Base-by-base conservation (phyloP, 2,113 vertebrate genomes). In the Gymnocephalus cernua region DNA sequence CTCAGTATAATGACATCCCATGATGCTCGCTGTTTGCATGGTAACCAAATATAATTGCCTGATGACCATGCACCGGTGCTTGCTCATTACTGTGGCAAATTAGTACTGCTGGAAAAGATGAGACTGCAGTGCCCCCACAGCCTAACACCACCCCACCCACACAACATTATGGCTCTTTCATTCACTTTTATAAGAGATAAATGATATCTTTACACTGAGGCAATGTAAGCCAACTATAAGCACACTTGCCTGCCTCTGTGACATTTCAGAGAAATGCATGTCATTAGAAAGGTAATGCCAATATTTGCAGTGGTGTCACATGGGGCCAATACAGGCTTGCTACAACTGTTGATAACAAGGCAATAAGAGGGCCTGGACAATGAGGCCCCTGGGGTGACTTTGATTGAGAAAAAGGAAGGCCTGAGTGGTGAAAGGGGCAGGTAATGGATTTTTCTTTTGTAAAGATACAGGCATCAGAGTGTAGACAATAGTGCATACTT, bases 41-140 rank as follows among this genome's bases (percentile, higher is more conserved):
- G 93, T 92, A 95, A 94, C 94, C 87, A 88, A 93, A 91, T 93
- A 93, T 94, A 95, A 95, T 95, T 94, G 93, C 83, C 88, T 87
- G 91, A 93, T 94, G 88, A 94, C 89, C 91, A 94, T 94, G 94
- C 93, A 91, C 86, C 86, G 59, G 86, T 89, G 92, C 91, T 82
- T 90, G 91, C 86, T 94, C 92, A 95, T 95, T 93, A 94, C 86
- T 86, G 83, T 75, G 84, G 86, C 77, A 93, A 93, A 93, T 94
- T 93, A 94, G 88, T 83, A 79, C 83, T 87, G 89, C 77, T 84
- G 83, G 90, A 87, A 79, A 82, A 87, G 86, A 91, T 74, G 77
- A 77, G 41, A 81, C 57, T 62, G 67, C 70, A 67, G 59, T 85
- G 54, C 62, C 74, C 79, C 53, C n/a, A 16, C 68, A 77, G 71